Base-by-base conservation (phyloP, 2,113 vertebrate species). In the Paracanthobrama guichenoti region DNA sequence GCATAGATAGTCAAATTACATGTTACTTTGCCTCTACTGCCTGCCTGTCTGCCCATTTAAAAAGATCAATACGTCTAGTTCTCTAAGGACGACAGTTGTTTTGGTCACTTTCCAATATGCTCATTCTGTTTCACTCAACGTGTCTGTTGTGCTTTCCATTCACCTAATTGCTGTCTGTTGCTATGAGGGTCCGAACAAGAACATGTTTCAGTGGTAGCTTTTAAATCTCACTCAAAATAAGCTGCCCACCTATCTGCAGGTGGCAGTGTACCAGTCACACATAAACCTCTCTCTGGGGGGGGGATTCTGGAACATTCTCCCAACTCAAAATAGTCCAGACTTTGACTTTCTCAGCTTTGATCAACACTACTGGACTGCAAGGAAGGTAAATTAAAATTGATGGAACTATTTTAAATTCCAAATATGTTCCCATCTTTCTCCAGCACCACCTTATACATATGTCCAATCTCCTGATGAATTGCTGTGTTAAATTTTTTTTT, bases 221-320 rank as follows among this genome's bases (percentile, higher is more conserved):
- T 28, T 28, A 53, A 77, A 77, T 39, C 28, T 42, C 22, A 59
- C 75, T 39, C 22, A 57, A 78, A 14, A n/a, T 4, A 14, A 59
- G 74, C 69, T 57, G 24, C 31, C 44, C 24, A 53, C 72, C 79
- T 81, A 78, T 86, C 88, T 86, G 86, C 84, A 82, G 86, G 84
- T 86, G 88, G 88, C 88, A 86, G 84, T 82, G 59, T 75, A 84
- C 86, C 78, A 87, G 77, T 85, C 84, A 66, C 11, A 67, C 31
- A 64, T n/a, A n/a, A 26, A 13, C 73, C 71, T 39, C 81, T 69
- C 87, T 67, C 73, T 71, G 35, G 39, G 6, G 39, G 39, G 39
- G 59, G 83, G 75, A 86, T 83, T 88, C 75, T 86, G 82, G 59
- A 85, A 85, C 18, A 76, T 88, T 88, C 79, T 62, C 2, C 35